phyloP scores from a whole-genome alignment of 2,888 invertebrate species.

The Melolontha melolontha region DNA sequence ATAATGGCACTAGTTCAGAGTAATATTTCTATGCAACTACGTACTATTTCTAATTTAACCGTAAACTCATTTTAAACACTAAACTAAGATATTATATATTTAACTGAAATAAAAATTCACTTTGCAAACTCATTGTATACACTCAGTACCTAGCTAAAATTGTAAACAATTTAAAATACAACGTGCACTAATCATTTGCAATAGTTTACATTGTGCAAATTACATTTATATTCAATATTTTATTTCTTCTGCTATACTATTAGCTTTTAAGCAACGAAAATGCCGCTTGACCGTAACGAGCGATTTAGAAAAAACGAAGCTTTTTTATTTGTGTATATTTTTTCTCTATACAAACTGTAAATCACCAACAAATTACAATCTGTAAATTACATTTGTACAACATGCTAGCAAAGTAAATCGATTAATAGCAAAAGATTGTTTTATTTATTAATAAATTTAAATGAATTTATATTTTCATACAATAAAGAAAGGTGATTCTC shows the following conservation, averaged over 20 bases:
- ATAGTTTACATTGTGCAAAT: constrained; percentile 1
- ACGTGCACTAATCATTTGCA: constrained; percentile 18
- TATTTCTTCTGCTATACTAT: background rate
- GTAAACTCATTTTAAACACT: background rate
- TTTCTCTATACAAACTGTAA: constrained; percentile 1
- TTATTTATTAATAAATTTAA: background rate
- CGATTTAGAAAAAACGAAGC: background rate
- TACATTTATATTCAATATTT: background rate
- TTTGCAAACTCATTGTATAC: constrained; percentile 31
- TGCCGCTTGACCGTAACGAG: constrained; percentile 20
- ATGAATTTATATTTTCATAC: no score
- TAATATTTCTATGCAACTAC: background rate
- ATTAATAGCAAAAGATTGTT: constrained; percentile 6
- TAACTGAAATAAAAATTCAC: background rate
- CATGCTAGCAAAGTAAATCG: constrained; percentile 43
- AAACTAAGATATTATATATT: constrained; percentile 1
- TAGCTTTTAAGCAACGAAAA: constrained; percentile 1
- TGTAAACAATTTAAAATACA: constrained; percentile 14
- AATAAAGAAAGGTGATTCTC: no score
- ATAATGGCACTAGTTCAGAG: background rate
- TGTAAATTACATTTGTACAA: constrained; percentile 42
- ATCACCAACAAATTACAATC: constrained; percentile 4
- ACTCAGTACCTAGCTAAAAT: background rate
- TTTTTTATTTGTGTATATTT: background rate
- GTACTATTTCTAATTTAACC: background rate